Percentiles rank a stretch among this genome's conserved stretches.
phyloP scores from a whole-genome alignment of 2,888 invertebrate genomes.

The Hydrotaea diabolus region DNA sequence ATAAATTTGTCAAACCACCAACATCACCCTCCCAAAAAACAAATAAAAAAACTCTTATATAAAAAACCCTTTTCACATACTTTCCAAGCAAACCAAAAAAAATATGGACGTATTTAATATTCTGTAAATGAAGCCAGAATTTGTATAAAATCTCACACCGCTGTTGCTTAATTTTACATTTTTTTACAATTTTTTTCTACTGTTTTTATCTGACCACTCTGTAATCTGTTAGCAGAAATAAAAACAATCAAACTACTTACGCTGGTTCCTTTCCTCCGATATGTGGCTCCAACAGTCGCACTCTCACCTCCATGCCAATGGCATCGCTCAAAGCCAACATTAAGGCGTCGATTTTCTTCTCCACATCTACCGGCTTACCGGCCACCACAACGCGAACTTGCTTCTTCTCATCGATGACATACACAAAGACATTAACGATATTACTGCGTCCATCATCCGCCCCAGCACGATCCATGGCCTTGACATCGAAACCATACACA shows the following conservation, averaged over 20 bases:
- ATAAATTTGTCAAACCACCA: too few relatives aligned
- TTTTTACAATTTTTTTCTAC: too few relatives aligned
- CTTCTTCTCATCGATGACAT: constrained; percentile 90
- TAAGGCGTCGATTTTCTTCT: constrained; percentile 86
- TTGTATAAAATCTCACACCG: too few relatives aligned
- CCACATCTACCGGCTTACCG: constrained; percentile 88
- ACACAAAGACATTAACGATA: constrained; percentile 92
- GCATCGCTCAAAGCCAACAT: constrained; percentile 86
- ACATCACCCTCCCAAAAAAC: too few relatives aligned
- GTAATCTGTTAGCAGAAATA: background rate
- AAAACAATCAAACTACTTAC: constrained; percentile 72
- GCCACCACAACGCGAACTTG: constrained; percentile 90
- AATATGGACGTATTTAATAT: too few relatives aligned
- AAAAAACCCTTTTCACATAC: too few relatives aligned
- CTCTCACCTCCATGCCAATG: constrained; percentile 89
- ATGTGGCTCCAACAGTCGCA: constrained; percentile 90
- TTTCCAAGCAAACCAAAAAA: too few relatives aligned
- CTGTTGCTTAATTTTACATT: too few relatives aligned
- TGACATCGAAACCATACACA: constrained; percentile 93
- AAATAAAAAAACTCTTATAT: too few relatives aligned
- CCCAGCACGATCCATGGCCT: constrained; percentile 91
- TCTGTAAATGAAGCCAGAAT: too few relatives aligned
- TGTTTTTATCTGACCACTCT: too few relatives aligned
- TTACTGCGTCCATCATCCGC: constrained; percentile 91
- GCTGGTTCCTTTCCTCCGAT: constrained; percentile 81